phyloP scores from a whole-genome alignment of 2,888 invertebrate species.

The Nephrotoma appendiculata region DNA sequence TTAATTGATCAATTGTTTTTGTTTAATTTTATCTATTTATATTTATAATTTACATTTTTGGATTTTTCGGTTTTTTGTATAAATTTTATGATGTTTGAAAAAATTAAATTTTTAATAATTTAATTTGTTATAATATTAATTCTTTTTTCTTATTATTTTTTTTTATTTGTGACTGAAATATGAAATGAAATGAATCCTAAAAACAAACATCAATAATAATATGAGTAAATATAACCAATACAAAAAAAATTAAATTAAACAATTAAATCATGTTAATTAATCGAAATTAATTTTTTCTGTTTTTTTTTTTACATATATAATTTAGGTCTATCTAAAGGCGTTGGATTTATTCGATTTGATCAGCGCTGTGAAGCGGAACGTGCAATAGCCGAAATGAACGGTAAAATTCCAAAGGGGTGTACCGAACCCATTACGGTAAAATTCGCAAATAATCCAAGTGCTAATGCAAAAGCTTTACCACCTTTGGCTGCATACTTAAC shows the following conservation, averaged over 20 bases:
- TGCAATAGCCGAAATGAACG: conserved; percentile 81
- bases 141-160: background rate
- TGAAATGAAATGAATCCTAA: background rate
- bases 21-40: background rate
- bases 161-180: background rate
- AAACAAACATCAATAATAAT: conserved; percentile 3
- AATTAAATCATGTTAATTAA: background rate
- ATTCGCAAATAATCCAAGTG: conserved; percentile 87
- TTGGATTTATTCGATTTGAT: conserved; percentile 89
- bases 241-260: background rate
- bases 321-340: conserved; percentile 80
- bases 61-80: background rate
- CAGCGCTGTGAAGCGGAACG: conserved; percentile 82
- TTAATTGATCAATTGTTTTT: background rate
- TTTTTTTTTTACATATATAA: background rate
- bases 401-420: conserved; percentile 75
- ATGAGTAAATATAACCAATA: background rate
- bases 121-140: background rate
- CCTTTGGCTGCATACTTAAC: conserved; percentile 74
- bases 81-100: background rate
- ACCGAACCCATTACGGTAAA: conserved; percentile 86
- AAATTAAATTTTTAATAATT: background rate
- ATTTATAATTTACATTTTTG: background rate
- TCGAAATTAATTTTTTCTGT: background rate
- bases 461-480: conserved; percentile 70